Conservation (phyloP, 2,113 vertebrate genomes). For the Eurystomus gularis region DNA sequence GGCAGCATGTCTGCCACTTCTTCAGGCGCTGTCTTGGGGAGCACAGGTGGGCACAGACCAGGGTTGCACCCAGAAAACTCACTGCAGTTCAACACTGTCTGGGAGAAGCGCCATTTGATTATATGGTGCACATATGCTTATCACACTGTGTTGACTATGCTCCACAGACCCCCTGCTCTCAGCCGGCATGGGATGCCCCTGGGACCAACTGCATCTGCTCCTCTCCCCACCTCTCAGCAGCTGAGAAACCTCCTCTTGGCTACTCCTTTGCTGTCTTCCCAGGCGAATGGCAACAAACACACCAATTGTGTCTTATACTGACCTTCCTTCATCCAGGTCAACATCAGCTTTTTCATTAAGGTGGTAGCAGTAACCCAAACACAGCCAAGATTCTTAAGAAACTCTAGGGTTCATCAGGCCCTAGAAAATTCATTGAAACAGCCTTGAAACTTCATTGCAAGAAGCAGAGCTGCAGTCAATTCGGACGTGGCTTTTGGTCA, state of each 20-base stretch:
- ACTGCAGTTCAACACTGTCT: too few relatives aligned
- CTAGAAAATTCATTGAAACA: background rate
- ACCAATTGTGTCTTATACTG: background rate
- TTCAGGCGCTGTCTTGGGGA: accelerated
- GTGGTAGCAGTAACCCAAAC: background rate
- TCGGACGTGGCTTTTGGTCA: accelerated
- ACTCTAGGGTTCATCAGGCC: background rate
- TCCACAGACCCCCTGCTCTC: background rate
- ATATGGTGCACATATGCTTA: background rate
- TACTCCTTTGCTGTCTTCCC: background rate
- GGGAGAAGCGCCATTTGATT: background rate
- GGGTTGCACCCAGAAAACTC: background rate
- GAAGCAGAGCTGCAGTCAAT: background rate
- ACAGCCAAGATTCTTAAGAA: background rate
- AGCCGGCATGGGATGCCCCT: background rate
- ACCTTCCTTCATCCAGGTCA: background rate
- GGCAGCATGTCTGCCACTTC: accelerated
- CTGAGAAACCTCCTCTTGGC: background rate
- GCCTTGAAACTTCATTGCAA: background rate
- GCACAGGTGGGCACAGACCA: background rate
- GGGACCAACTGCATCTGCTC: background rate
- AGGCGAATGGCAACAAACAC: background rate
- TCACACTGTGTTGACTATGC: background rate
- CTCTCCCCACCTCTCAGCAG: background rate
- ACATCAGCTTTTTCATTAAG: background rate